Evolutionary conservation across 2,888 invertebrate species (phyloP).

Genomic region (Trypoxylon attenuatum): DNA sequence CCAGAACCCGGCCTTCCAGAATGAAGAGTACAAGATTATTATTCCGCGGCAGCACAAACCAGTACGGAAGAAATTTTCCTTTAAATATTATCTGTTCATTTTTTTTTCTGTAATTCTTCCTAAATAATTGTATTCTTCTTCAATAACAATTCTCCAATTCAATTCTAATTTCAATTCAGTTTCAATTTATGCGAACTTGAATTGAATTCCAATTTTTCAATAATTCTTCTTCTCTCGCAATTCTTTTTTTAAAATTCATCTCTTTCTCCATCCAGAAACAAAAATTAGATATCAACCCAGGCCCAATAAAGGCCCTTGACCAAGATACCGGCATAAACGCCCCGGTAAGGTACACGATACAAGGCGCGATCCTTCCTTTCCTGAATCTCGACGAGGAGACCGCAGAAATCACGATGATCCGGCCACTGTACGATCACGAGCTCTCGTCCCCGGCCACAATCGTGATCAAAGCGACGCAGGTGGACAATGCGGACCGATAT

Average conservation of each 20-base stretch:
- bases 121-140: background rate
- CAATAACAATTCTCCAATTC: too few relatives aligned
- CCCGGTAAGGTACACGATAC: slow-evolving; percentile 83
- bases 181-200: too few relatives aligned
- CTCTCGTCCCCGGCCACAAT: slow-evolving; percentile 84
- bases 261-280: too few relatives aligned
- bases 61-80: slow-evolving; percentile 73
- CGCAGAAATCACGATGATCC: slow-evolving; percentile 79
- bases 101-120: background rate
- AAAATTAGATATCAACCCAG: slow-evolving; percentile 81
- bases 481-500: slow-evolving; percentile 91
- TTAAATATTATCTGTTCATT: too few relatives aligned
- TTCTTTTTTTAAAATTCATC: background rate
- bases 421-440: slow-evolving; percentile 78
- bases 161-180: too few relatives aligned
- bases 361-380: slow-evolving; percentile 79
- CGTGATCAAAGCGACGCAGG: slow-evolving; percentile 87
- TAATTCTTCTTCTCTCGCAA: background rate
- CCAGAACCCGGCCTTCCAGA: slow-evolving; percentile 89
- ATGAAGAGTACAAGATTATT: slow-evolving; percentile 84
- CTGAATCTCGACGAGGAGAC: slow-evolving; percentile 81
- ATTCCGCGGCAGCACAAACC: slow-evolving; percentile 79
- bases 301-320: slow-evolving; percentile 85
- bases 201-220: background rate
- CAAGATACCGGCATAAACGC: slow-evolving; percentile 88